Conservation (phyloP, 1,140 invertebrate species). For the Diabrotica undecimpunctata region DNA sequence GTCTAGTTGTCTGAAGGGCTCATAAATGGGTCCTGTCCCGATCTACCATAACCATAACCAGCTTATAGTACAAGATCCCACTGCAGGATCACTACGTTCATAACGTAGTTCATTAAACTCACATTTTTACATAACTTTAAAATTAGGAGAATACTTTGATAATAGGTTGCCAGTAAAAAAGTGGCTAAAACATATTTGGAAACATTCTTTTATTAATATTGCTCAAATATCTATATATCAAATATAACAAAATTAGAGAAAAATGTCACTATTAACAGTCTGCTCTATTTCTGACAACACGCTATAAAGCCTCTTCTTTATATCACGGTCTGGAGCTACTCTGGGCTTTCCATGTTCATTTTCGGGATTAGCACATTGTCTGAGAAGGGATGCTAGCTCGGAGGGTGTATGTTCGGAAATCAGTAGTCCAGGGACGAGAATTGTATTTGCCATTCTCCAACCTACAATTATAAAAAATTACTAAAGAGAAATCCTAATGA, state of each 20-base stretch:
- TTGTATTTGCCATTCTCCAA: constrained; percentile 56
- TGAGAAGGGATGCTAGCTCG: constrained; percentile 52
- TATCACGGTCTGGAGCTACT: constrained; percentile 44
- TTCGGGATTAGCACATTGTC: constrained; percentile 56
- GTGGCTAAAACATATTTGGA: too few species aligned
- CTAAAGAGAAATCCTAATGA: too few species aligned
- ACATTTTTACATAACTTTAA: too few species aligned
- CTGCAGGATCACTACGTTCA: too few species aligned
- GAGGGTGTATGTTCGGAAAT: constrained; percentile 57
- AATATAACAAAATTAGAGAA: constrained; percentile 23
- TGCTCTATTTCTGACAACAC: constrained; percentile 51
- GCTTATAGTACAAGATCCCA: too few species aligned
- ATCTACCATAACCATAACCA: too few species aligned
- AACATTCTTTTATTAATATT: not conserved
- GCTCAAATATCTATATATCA: not conserved
- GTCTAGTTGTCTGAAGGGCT: too few species aligned
- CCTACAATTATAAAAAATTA: constrained; percentile 56
- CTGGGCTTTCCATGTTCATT: constrained; percentile 47
- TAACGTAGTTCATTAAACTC: too few species aligned
- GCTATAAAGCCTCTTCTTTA: constrained; percentile 51
- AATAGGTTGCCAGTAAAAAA: too few species aligned
- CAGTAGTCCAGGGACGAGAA: constrained; percentile 59
- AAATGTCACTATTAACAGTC: constrained; percentile 40
- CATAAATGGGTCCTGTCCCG: too few species aligned
- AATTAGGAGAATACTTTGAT: too few species aligned